Evolutionary conservation across 2,113 vertebrate species (phyloP), one percentile per base, ranked within the genome.

Genomic region (Zingel zingel): DNA sequence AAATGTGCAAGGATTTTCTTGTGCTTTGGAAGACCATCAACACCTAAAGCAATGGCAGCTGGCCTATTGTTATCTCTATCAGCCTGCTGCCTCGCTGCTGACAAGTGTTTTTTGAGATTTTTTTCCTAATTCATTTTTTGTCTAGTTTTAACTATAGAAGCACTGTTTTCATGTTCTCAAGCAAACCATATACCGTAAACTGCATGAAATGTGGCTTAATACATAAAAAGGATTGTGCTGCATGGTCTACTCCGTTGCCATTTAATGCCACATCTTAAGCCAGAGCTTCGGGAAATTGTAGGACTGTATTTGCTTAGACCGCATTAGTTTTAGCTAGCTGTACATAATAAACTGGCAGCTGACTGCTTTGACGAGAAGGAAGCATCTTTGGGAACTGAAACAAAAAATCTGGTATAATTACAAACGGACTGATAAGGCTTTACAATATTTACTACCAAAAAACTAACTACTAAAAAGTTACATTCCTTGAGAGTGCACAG

Each of bases 51-150:
- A 47, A 33, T 18, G 23, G 14, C 33, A 48, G 68, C 59, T 47
- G 36, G 14, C 58, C 47, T 63, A 36, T 58, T 36, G 67, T 64
- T 21, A 50, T 65, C 47, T 53, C 21, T 64, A 27, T 50, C 66
- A 45, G 45, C 19, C 30, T 30, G 13, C 53, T 48, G 59, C 6
- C 11, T 68, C 6, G 15, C 27, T n/a, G 27, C 21, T 56, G 51
- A 70, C 19, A 21, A 50, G 19, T 13, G 30, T 13, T 73, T 36
- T 30, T 18, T 45, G 6, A 30, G 62, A 1, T 12, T 27, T 57
- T 25, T 25, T 57, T 30, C 10, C 11, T n/a, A 16, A 45, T 19
- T 6, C 21, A 10, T 54, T 47, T 67, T 33, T 51, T 47, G 39
- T 30, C 19, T 27, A 11, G 12, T 27, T 53, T 51, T 39, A 50